phyloP scores from a whole-genome alignment of 2,888 invertebrate species.

The Aelia acuminata region DNA sequence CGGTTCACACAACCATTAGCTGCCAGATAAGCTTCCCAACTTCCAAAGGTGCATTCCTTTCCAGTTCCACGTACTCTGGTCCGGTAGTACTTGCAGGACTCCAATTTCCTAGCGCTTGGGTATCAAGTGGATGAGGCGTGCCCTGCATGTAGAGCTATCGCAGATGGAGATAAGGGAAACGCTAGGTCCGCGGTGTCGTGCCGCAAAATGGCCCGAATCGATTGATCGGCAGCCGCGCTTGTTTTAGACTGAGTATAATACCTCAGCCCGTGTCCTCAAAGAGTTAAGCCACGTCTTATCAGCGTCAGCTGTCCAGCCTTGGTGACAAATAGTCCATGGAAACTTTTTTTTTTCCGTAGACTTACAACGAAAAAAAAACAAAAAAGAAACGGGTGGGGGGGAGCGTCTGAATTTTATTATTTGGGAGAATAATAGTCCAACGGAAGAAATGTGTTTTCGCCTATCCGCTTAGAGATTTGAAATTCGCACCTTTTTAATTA shows the following conservation, averaged over 20 bases:
- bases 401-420: no score
- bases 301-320: neutral
- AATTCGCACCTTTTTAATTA: no score
- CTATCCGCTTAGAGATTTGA: no score
- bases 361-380: neutral
- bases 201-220: constrained; percentile 18
- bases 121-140: constrained; percentile 35
- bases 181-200: constrained; percentile 23
- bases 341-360: neutral
- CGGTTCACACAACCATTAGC: no score
- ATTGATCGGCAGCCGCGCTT: constrained; percentile 9
- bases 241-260: neutral
- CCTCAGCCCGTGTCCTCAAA: neutral
- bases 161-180: constrained; percentile 2
- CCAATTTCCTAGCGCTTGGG: neutral
- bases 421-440: no score
- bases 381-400: no score
- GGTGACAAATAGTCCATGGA: neutral
- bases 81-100: neutral
- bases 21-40: neutral
- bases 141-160: neutral
- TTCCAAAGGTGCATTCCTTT: neutral
- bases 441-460: no score
- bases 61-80: neutral
- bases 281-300: neutral